These are phyloP conservation scores for Ammospiza nelsoni DNA, from an alignment of 2,113 vertebrate species.

Conservation along the genomic window DNA sequence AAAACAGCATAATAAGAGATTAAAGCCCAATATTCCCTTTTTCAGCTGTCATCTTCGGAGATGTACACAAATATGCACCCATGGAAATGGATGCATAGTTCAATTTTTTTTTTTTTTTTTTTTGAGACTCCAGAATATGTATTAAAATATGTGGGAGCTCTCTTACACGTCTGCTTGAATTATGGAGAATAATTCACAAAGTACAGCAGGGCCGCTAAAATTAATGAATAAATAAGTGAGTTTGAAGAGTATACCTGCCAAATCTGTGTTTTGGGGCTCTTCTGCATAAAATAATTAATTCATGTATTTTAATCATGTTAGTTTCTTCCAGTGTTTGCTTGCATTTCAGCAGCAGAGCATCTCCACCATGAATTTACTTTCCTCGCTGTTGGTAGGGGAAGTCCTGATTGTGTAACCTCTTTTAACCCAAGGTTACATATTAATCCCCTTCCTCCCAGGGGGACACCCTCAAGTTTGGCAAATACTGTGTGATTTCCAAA, in stretches of 20 bases:
- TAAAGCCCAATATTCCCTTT: background rate
- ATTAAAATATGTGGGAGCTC: background rate
- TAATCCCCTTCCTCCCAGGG: constrained; percentile 43
- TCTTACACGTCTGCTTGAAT: background rate
- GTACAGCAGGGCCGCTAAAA: background rate
- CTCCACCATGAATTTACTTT: constrained; percentile 37
- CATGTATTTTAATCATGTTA: constrained; percentile 30
- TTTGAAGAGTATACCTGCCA: constrained; percentile 5
- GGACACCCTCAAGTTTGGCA: background rate
- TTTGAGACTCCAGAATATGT: background rate
- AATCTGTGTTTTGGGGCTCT: constrained; percentile 26
- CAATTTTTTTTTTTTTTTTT: background rate
- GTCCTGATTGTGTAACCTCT: constrained; percentile 31
- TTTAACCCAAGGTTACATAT: constrained; percentile 46
- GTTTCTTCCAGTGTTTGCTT: constrained; percentile 2
- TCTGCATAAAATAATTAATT: constrained; percentile 34
- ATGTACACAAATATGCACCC: background rate
- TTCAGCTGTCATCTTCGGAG: background rate
- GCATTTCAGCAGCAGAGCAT: constrained; percentile 5
- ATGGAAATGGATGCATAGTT: background rate
- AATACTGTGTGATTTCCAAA: background rate
- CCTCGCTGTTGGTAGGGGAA: background rate
- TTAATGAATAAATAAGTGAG: constrained; percentile 47
- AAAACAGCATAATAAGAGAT: constrained; percentile 3
- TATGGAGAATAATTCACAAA: constrained; percentile 36